Base-by-base conservation (phyloP, 2,797 vertebrate species). In the Cheirogaleus major region DNA sequence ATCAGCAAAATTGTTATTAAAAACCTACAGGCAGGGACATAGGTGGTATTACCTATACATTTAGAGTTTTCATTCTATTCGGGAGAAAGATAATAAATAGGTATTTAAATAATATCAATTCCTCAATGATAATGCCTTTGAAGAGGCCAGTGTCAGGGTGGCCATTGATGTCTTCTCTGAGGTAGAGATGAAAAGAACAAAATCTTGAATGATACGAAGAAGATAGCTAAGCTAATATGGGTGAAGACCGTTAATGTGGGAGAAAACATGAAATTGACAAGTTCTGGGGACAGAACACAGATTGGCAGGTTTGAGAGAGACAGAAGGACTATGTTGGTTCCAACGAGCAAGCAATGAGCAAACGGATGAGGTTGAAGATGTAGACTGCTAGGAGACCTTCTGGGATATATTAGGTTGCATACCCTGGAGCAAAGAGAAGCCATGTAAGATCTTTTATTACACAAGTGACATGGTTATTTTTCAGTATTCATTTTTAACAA, bases 311-410 rank as follows among this genome's bases (percentile, higher is more conserved):
- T 57, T 88, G 50, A 91, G 22, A 11, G 0, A 72, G 14, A 38
- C 4, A 4, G 72, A 73, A 67, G 7, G 18, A 55, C 15, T 70
- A 5, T 25, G 12, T 48, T 11, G 35, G 20, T 15, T 27, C 23
- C 45, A 81, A 32, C 18, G 48, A 86, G 32, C 27, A 78, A 55
- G 8, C 18, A 20, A 55, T 65, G 57, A 65, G 9, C 32, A 72
- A 20, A 55, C 10, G 43, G n/a, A 43, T 41, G 50, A 75, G 11
- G 10, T 22, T 81, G 13, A 2, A 52, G 32, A 38, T 5, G 7
- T 25, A 14, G 4, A 4, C 7, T 57, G 25, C 2, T 1, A 45
- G 0, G 0, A 41, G 32, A 67, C 2, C 10, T 57, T 67, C 0
- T 4, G 27, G 8, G n/a, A 50, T 22, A n/a, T 41, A 10, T 0